Conservation (phyloP, 2,888 invertebrate genomes). For the Agelastica alni region DNA sequence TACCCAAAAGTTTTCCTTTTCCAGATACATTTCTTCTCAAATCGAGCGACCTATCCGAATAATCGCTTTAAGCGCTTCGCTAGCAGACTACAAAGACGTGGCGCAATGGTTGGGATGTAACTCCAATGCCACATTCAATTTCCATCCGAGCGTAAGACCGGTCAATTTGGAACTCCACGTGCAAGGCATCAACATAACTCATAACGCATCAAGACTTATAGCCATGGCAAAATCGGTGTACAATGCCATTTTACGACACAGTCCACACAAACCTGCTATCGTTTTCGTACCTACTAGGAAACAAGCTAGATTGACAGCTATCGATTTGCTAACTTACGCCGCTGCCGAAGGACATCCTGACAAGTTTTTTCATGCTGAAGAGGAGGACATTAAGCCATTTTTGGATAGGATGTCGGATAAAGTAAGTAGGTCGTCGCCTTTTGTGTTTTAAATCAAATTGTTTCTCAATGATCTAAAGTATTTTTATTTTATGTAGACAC, state of each 20-base stretch:
- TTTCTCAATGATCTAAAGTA: background rate
- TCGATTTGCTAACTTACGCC: constrained; percentile 92
- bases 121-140: constrained; percentile 94
- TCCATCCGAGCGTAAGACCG: constrained; percentile 97
- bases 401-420: constrained; percentile 86
- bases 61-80: constrained; percentile 88
- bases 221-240: constrained; percentile 99
- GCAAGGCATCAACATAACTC: constrained; percentile 96
- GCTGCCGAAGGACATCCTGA: constrained; percentile 86
- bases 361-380: constrained; percentile 86
- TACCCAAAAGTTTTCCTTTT: too few species aligned
- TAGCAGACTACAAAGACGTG: constrained; percentile 88
- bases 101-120: constrained; percentile 96
- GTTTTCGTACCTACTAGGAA: constrained; percentile 92
- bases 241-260: constrained; percentile 84
- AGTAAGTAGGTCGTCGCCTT: too few species aligned
- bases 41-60: constrained; percentile 88
- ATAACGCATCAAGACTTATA: constrained; percentile 91
- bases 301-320: constrained; percentile 91
- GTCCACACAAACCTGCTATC: constrained; percentile 81
- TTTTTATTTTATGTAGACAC: constrained; percentile 60
- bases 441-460: background rate
- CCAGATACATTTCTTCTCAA: constrained; percentile 93
- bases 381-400: constrained; percentile 86
- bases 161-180: constrained; percentile 94